These are phyloP conservation scores for Sebastes iracundus DNA, from an alignment of 2,797 vertebrate genomes.

Conservation along the genomic window DNA sequence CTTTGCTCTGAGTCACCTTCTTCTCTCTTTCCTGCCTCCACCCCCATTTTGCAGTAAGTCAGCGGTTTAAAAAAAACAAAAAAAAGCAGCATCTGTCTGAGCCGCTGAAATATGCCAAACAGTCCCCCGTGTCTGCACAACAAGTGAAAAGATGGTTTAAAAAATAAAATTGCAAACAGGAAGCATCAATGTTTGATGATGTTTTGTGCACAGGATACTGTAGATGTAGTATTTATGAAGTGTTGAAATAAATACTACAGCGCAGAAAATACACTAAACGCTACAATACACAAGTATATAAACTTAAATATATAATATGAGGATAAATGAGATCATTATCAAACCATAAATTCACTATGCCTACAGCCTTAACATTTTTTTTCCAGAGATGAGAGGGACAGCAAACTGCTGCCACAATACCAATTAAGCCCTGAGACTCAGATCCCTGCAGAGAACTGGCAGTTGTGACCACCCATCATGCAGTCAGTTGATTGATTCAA, in stretches of 20 bases:
- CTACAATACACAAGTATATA: background rate
- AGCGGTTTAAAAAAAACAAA: background rate
- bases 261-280: background rate
- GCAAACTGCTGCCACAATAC: constrained; percentile 11
- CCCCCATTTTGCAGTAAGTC: constrained; percentile 35
- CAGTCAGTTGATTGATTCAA: constrained; percentile 35
- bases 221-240: background rate
- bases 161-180: constrained; percentile 20
- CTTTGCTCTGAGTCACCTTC: constrained; percentile 41
- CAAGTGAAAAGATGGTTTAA: constrained; percentile 27
- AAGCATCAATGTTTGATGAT: constrained; percentile 36
- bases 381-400: background rate
- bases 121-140: constrained; percentile 21
- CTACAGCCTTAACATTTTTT: background rate
- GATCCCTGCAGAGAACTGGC: constrained; percentile 22
- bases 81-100: constrained; percentile 41
- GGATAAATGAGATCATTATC: background rate
- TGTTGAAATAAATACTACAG: background rate
- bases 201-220: background rate
- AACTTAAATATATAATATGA: background rate
- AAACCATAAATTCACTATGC: background rate
- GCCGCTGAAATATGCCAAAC: constrained; percentile 46
- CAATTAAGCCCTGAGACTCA: constrained; percentile 28
- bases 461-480: constrained; percentile 39
- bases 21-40: constrained; percentile 19